A percentile compares a stretch with the other conserved stretches of the same genome.
Conservation (phyloP, 53 echinoderm and acorn worm species). For the Echinometra lucunter region DNA sequence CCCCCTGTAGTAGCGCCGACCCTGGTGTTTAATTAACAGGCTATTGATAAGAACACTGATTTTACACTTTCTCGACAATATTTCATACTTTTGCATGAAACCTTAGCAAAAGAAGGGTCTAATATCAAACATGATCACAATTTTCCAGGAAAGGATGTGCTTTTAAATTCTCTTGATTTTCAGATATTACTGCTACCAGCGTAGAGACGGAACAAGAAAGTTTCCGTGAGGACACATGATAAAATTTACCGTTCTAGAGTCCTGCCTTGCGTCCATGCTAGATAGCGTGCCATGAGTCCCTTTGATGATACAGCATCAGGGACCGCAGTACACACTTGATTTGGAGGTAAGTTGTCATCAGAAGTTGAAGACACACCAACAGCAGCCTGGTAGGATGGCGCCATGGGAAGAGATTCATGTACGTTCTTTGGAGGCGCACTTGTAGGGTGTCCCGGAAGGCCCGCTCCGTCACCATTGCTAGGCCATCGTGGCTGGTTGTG, state of each 20-base stretch:
- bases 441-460: neutral
- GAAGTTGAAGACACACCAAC: conserved; percentile 15
- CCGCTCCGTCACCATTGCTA: neutral
- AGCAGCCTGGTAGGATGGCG: neutral
- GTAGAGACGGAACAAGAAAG: too few species aligned
- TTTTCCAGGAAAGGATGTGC: too few species aligned
- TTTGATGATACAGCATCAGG: conserved; percentile 71
- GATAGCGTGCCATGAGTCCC: conserved; percentile 76
- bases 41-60: too few species aligned
- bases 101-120: too few species aligned
- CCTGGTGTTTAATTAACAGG: too few species aligned
- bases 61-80: too few species aligned
- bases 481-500: neutral
- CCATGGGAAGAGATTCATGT: neutral
- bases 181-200: too few species aligned
- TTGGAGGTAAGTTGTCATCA: conserved; percentile 74
- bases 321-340: conserved; percentile 85
- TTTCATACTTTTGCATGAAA: too few species aligned
- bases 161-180: too few species aligned
- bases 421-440: neutral
- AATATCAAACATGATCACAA: too few species aligned
- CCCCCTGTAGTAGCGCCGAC: too few species aligned
- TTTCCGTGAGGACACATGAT: neutral
- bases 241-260: neutral
- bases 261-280: conserved; percentile 68